Base-by-base conservation (phyloP, 1,140 invertebrate species). In the Dendrolimus kikuchii region DNA sequence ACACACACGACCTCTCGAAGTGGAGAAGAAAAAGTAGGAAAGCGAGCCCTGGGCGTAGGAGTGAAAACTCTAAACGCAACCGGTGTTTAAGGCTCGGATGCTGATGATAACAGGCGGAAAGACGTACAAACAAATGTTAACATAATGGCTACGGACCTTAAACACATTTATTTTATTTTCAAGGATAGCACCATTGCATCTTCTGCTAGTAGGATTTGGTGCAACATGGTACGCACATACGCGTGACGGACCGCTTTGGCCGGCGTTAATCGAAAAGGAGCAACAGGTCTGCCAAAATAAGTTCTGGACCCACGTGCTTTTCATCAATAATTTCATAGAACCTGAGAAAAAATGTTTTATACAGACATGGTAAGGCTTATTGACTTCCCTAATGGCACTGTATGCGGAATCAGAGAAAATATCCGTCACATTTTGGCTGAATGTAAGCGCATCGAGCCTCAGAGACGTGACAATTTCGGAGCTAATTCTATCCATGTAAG, bases 241-340 rank as follows among this genome's bases (percentile, higher is more conserved):
- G 7, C 8, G 58, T 2, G 46, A 48, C 10, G 53, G 58, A 36
- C 58, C 58, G 8, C 41, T 55, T 0, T 9, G 46, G 5, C 6
- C 53, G 4, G 39, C 44, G 37, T 49, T 46, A 5, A 49, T 55
- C 44, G 53, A 50, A 5, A 37, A 46, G 36, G 44, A 60, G 6
- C 55, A 45, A n/a, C 9, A 44, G 6, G 45, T 40, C 9, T 60
- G 58, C 38, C 38, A 8, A 4, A 23, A 5, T 4, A 60, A 55
- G 37, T 55, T 60, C 42, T 60, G 58, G 58, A 39, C 46, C 1
- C 53, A 60, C n/a, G n/a, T 45, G 0, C 52, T 60, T 46, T 52
- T 39, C 8, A 5, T 52, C 6, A 60, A 60, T 43, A 60, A 60
- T n/a, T 23, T 55, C 5, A 43, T 60, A 5, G 53, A 60, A 7